Percentiles rank a stretch among this genome's conserved stretches.
Conservation (phyloP, 2,797 vertebrate species). For the Hydrocynus forskahlii region DNA sequence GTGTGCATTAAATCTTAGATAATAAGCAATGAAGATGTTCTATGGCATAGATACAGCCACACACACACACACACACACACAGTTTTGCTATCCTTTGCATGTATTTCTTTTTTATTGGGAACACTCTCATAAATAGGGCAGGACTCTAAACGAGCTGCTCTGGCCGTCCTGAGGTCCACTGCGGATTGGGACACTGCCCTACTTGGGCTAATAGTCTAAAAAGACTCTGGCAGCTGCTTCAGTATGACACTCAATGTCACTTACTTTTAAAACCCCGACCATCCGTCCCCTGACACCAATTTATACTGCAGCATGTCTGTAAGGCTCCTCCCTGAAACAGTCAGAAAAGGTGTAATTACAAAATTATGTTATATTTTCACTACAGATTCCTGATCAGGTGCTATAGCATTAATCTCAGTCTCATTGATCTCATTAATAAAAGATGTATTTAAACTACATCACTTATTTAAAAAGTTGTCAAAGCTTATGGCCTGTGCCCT, state of each 20-base stretch:
- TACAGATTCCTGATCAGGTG: too few species aligned
- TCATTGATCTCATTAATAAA: too few species aligned
- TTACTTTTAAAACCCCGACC: constrained; percentile 25
- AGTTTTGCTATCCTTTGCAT: neutral
- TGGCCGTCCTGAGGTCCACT: constrained; percentile 32
- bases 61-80: neutral
- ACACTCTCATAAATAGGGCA: constrained; percentile 53
- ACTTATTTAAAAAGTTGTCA: too few species aligned
- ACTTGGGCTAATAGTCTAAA: constrained; percentile 53
- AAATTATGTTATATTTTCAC: too few species aligned
- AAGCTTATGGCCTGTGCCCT: too few species aligned
- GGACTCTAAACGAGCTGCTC: constrained; percentile 14
- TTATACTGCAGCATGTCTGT: neutral
- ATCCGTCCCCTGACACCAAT: neutral
- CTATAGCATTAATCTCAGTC: too few species aligned
- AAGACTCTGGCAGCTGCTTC: constrained; percentile 38
- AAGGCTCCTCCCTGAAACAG: too few species aligned
- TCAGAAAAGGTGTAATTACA: too few species aligned
- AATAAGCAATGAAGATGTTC: neutral
- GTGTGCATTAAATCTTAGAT: neutral
- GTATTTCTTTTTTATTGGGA: constrained; percentile 6
- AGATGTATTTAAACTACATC: too few species aligned
- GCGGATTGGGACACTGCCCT: constrained; percentile 49
- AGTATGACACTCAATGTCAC: constrained; percentile 47
- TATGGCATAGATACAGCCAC: neutral